Conservation (phyloP, 2,888 invertebrate species). For the Xanthorhoe designata region DNA sequence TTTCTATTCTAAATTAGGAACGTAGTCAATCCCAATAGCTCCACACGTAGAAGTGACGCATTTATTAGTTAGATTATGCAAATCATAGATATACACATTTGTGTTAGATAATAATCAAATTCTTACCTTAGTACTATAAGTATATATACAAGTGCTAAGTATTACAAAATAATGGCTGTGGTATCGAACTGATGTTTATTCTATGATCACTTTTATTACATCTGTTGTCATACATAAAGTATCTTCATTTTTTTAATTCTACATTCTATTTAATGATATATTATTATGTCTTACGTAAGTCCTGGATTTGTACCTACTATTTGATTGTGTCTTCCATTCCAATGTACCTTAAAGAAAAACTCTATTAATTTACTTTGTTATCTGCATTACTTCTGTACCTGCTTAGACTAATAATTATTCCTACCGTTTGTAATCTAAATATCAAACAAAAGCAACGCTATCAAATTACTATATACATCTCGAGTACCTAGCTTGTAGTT, state of each 20-base stretch:
- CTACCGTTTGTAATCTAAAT: not conserved
- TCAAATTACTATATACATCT: not conserved
- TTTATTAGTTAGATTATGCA: slow-evolving; percentile 40
- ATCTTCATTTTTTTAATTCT: slow-evolving; percentile 1
- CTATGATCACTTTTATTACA: slow-evolving; percentile 68
- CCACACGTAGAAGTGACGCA: slow-evolving; percentile 40
- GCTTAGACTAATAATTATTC: slow-evolving; percentile 53
- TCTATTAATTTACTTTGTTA: slow-evolving; percentile 61
- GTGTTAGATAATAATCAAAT: slow-evolving; percentile 57
- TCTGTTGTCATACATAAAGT: slow-evolving; percentile 22
- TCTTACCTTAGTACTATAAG: slow-evolving; percentile 60
- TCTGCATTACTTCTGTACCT: slow-evolving; percentile 66
- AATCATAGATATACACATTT: slow-evolving; percentile 49
- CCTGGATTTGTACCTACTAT: slow-evolving; percentile 77
- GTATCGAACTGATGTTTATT: slow-evolving; percentile 80
- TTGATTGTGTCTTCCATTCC: slow-evolving; percentile 82
- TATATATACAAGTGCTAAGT: slow-evolving; percentile 76
- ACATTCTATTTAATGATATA: slow-evolving; percentile 45
- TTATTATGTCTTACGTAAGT: slow-evolving; percentile 64
- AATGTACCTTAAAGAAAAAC: slow-evolving; percentile 67
- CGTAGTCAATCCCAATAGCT: slow-evolving; percentile 27
- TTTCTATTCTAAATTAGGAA: too few relatives aligned
- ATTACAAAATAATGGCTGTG: slow-evolving; percentile 83
- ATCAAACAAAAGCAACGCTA: not conserved
- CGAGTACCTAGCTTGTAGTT: not conserved